Base-by-base conservation (phyloP, 2,888 invertebrate species). In the Watsonalla cultraria region DNA sequence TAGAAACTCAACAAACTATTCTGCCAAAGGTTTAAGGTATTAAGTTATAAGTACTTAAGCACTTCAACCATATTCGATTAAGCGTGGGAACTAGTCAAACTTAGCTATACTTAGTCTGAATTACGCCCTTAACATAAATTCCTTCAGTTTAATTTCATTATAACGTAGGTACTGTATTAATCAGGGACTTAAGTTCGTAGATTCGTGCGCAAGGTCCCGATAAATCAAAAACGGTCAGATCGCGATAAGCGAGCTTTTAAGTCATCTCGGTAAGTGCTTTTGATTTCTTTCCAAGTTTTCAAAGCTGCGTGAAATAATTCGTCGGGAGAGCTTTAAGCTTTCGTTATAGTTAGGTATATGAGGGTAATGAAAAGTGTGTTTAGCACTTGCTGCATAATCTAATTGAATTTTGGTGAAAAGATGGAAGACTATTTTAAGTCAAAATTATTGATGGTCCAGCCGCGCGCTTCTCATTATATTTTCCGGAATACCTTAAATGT, bases 171-270 rank as follows among this genome's bases (percentile, higher is more conserved):
- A 42, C 5, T 11, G 5, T 11, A 42, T 42, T 42, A 42, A 42
- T 42, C 8, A 42, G 42, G 11, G 9, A 5, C 42, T 42, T 42
- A 11, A 42, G 11, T 42, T 42, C 8, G 42, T 42, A 42, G 42
- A 9, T 42, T 42, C 64, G 64, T 71, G 65, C 60, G 51, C 50
- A 75, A 70, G 72, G 70, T 74, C 72, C 74, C 74, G 70, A 81
- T 82, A 80, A 83, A 81, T 84, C 78, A 80, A 69, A 49, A 80
- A 70, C 63, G 73, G 72, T 71, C 66, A 70, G 80, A 84, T 86
- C 65, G 56, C 71, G 81, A 85, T 84, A 82, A 76, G 66, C 63
- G 54, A 61, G 67, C 75, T 77, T 80, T 79, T 74, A 62, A 78
- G 75, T 73, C 63, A 68, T 68, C 65, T 59, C 64, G 50, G 60